phyloP scores from a whole-genome alignment of 2,113 vertebrate genomes.

The Chionomys nivalis region DNA sequence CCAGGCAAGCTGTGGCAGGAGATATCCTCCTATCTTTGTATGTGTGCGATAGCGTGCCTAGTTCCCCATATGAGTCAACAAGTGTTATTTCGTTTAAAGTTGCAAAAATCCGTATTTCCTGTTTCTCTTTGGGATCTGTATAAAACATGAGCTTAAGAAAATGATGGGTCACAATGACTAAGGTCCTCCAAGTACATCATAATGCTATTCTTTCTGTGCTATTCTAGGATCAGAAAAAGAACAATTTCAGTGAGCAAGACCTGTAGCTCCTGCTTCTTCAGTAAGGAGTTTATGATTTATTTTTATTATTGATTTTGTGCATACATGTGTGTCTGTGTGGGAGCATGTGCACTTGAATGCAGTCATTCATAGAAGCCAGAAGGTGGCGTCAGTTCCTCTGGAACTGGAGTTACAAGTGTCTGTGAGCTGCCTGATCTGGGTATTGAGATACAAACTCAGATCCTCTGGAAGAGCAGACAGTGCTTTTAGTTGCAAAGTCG shows the following conservation, averaged over 20 bases:
- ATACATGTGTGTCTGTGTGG: not conserved
- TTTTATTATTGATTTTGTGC: not conserved
- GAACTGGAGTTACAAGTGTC: not conserved
- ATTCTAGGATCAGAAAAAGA: not conserved
- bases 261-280: not conserved
- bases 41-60: not conserved
- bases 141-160: slow-evolving; percentile 36
- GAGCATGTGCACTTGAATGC: not conserved
- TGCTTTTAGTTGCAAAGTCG: too few species aligned
- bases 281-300: not conserved
- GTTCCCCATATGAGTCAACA: too few species aligned
- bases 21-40: not conserved
- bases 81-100: not conserved
- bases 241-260: not conserved
- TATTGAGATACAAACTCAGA: not conserved
- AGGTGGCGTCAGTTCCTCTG: not conserved
- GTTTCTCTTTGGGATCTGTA: not conserved
- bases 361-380: not conserved
- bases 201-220: not conserved
- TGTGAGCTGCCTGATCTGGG: not conserved
- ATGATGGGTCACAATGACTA: not conserved
- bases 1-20: not conserved
- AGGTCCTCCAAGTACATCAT: not conserved
- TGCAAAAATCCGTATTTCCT: not conserved
- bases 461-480: not conserved